Base-by-base conservation (phyloP, 2,888 invertebrate genomes). In the Elysia crispata region DNA sequence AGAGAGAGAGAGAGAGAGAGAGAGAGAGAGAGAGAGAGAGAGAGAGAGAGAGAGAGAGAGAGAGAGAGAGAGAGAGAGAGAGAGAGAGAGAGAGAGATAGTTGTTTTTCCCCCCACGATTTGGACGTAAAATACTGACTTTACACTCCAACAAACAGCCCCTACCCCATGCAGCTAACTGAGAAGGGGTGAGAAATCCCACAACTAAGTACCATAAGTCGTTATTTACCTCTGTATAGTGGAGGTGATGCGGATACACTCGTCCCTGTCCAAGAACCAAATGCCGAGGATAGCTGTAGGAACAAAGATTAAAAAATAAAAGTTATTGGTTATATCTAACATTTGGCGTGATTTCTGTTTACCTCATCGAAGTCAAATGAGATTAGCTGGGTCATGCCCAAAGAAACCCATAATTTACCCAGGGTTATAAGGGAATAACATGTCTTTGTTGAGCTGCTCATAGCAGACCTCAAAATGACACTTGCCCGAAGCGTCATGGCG, bases 231-330 rank as follows among this genome's bases (percentile, higher is more conserved):
- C 54, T 78, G 77, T 25, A 78, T 78, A 57, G 67, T 78, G 15
- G 70, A 70, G 23, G 77, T 78, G 25, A 78, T 60, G 11, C 77
- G 57, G 6, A 78, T 60, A 72, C 77, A 78, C n/a, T 78, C 77
- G 0, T 62, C 70, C 25, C 54, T 78, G 62, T 78, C 77, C 18
- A 72, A 70, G 41, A 98, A 98, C 98, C 98, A 98, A 92, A 98
- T 96, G 87, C 98, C 97, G 92, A 95, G 96, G 90, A 98, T 97
- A 85, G 95, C 87, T 88, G 89, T 18, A 60, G 60, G 28, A 23
- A 23, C 25, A 15, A 5, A 70, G 30, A 70, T 6, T 41, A 41
- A 41, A 41, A 11, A 41, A 41, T 41, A 11, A 41, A 41, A 41
- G n/a, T n/a, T n/a, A n/a, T n/a, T n/a, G n/a, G n/a, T n/a, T n/a